phyloP scores from a whole-genome alignment of 2,113 vertebrate species.

The Trichechus manatus region DNA sequence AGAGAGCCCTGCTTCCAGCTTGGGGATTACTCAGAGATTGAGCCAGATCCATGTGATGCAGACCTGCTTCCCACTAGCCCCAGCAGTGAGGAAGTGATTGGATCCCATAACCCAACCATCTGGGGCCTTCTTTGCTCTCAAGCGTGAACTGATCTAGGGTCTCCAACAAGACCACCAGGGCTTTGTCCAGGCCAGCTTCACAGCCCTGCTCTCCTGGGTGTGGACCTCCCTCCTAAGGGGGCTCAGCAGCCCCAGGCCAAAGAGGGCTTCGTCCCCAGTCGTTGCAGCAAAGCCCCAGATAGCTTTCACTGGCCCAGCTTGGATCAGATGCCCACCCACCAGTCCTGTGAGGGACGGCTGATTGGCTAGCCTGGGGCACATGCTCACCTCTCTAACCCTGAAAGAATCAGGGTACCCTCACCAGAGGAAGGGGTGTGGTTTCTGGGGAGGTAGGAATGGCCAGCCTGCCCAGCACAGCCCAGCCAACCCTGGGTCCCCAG shows the following conservation, averaged over 20 bases:
- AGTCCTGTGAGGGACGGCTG: background rate
- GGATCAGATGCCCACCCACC: background rate
- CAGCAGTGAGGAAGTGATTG: background rate
- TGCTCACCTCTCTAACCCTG: background rate
- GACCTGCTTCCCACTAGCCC: background rate
- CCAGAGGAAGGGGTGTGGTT: background rate
- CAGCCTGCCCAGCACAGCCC: no score
- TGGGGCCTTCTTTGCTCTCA: conserved; percentile 10
- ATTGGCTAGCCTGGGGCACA: background rate
- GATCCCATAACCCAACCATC: background rate
- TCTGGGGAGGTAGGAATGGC: background rate
- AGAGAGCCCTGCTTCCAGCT: background rate
- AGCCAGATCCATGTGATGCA: background rate
- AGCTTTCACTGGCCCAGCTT: background rate
- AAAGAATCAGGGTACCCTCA: background rate
- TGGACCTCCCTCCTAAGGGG: background rate
- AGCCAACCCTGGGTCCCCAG: background rate
- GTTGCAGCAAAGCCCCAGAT: background rate
- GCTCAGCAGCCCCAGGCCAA: background rate
- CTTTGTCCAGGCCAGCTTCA: background rate
- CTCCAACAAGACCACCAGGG: background rate
- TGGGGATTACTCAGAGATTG: background rate
- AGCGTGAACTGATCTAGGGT: background rate
- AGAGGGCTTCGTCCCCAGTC: background rate
- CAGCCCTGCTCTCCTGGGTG: background rate